Percentiles rank a stretch among this genome's conserved stretches.
These are phyloP conservation scores for Meliscaeva auricollis DNA, from an alignment of 2,888 invertebrate species.

Conservation along the genomic window DNA sequence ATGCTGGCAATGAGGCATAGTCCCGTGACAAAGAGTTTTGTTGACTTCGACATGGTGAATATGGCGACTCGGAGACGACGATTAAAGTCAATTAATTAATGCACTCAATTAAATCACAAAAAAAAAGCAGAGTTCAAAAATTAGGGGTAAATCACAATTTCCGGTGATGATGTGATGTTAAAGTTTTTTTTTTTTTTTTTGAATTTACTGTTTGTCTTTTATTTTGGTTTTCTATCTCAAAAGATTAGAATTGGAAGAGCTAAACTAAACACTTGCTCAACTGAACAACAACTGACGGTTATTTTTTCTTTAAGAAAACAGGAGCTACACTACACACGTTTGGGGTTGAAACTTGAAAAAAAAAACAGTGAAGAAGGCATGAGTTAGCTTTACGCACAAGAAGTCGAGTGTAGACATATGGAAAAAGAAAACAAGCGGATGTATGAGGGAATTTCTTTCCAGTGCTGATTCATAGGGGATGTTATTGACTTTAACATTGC, in stretches of 20 bases:
- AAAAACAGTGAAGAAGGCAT: not conserved
- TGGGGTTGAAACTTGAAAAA: conserved; percentile 41
- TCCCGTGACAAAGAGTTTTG: conserved; percentile 68
- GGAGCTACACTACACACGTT: conserved; percentile 26
- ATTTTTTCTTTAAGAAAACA: conserved; percentile 65
- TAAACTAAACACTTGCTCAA: conserved; percentile 74
- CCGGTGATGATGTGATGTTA: conserved; percentile 53
- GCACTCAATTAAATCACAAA: conserved; percentile 65
- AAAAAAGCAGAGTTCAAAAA: not conserved
- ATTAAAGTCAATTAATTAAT: conserved; percentile 50
- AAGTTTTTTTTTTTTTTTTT: conserved; percentile 4
- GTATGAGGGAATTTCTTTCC: conserved; percentile 63
- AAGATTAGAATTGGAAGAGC: conserved; percentile 38
- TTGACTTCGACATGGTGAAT: conserved; percentile 63
- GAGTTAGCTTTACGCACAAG: conserved; percentile 64
- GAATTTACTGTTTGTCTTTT: not conserved
- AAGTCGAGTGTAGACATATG: conserved; percentile 28
- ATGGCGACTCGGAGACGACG: not conserved
- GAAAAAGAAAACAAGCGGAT: conserved; percentile 23
- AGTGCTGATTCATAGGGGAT: conserved; percentile 56
- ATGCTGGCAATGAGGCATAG: conserved; percentile 61
- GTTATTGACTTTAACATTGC: conserved; percentile 43
- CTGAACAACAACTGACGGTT: conserved; percentile 74
- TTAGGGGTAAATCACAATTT: conserved; percentile 68
- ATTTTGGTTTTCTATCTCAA: not conserved